A percentile compares a stretch with the other conserved stretches of the same genome.
These are phyloP conservation scores for Cryptoprocta ferox DNA, from an alignment of 2,797 vertebrate species.

Conservation along the genomic window DNA sequence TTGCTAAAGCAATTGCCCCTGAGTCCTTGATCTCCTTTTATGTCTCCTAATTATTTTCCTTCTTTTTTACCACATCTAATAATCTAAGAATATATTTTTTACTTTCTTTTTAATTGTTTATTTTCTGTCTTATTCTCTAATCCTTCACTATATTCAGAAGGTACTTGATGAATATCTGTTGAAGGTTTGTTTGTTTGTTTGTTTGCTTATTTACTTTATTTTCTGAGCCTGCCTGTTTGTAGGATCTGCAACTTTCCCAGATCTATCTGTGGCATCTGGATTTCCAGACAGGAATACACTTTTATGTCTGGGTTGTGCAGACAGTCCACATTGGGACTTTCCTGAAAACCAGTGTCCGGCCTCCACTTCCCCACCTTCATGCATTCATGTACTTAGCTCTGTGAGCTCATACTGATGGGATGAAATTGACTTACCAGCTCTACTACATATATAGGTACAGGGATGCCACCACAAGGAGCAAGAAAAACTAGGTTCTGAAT, in stretches of 20 bases:
- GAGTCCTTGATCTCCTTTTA: neutral
- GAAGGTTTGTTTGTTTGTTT: neutral
- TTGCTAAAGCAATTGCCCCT: neutral
- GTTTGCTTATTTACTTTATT: neutral
- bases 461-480: neutral
- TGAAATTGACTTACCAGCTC: neutral
- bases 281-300: neutral
- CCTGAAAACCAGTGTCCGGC: neutral
- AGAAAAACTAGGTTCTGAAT: conserved; percentile 26
- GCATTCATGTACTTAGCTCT: conserved; percentile 25
- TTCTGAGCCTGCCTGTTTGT: neutral
- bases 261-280: neutral
- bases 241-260: neutral
- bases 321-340: neutral
- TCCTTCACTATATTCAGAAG: neutral
- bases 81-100: neutral
- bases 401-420: neutral
- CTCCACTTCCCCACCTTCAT: neutral
- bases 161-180: neutral
- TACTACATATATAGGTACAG: neutral
- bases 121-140: neutral
- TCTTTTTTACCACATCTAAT: neutral
- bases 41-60: neutral
- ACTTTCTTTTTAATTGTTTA: neutral
- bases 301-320: neutral